phyloP scores from a whole-genome alignment of 2,888 invertebrate species.

The Dryocosmus kuriphilus region DNA sequence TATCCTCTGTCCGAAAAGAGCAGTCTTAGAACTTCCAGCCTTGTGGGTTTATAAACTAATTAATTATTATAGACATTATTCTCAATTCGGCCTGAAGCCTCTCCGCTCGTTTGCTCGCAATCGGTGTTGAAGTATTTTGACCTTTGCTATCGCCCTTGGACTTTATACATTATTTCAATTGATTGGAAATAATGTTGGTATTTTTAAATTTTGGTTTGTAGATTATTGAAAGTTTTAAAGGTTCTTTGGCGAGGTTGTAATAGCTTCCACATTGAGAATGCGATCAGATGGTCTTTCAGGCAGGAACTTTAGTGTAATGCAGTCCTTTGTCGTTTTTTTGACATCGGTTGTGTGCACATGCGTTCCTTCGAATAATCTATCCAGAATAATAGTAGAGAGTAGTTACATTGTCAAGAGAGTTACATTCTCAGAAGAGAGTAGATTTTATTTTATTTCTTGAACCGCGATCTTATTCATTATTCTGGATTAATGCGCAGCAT shows the following conservation, averaged over 20 bases:
- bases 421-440: conserved; percentile 54
- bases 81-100: conserved; percentile 61
- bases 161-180: conserved; percentile 27
- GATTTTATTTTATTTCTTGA: conserved; percentile 66
- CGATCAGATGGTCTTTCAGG: conserved; percentile 68
- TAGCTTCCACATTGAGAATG: conserved; percentile 59
- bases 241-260: neutral
- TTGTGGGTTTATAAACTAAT: conserved; percentile 62
- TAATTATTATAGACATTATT: conserved; percentile 54
- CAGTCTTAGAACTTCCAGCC: conserved; percentile 77
- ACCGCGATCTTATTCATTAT: conserved; percentile 71
- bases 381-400: conserved; percentile 33
- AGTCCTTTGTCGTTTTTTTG: conserved; percentile 12
- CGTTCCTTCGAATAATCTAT: conserved; percentile 37
- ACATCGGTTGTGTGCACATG: conserved; percentile 18
- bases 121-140: conserved; percentile 57
- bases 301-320: conserved; percentile 54
- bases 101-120: conserved; percentile 68
- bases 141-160: neutral
- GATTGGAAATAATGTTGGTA: neutral
- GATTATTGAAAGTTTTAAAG: neutral
- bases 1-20: conserved; percentile 65
- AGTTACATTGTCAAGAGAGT: neutral
- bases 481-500: conserved; percentile 74
- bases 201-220: neutral